Percentiles rank a stretch among this genome's conserved stretches.
phyloP scores from a whole-genome alignment of 2,797 vertebrate genomes.

The Crocodylus rhombifer region DNA sequence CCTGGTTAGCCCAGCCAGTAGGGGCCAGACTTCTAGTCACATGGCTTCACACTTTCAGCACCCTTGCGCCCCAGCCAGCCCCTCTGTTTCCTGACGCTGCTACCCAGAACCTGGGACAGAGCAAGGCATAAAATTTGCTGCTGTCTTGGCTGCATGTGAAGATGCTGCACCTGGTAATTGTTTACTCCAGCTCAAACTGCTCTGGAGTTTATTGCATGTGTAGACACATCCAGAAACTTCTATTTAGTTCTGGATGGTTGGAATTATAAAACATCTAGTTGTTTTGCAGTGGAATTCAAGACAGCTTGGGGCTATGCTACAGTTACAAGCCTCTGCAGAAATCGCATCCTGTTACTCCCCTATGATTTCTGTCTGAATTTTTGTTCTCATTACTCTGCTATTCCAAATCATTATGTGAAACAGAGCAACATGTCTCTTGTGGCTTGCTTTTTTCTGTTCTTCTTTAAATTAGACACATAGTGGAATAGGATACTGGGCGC shows the following conservation, averaged over 20 bases:
- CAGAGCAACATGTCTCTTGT: not conserved
- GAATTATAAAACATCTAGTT: constrained; percentile 45
- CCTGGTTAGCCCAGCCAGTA: too few relatives aligned
- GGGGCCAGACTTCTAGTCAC: too few relatives aligned
- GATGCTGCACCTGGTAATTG: too few relatives aligned
- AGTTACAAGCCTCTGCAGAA: not conserved
- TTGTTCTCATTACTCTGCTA: not conserved
- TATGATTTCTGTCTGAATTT: not conserved
- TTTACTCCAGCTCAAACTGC: too few relatives aligned
- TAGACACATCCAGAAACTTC: not conserved
- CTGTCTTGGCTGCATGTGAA: too few relatives aligned
- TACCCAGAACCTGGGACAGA: too few relatives aligned
- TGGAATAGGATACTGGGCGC: not conserved
- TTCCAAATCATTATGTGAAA: not conserved
- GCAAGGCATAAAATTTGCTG: too few relatives aligned
- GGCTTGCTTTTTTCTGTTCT: constrained; percentile 3
- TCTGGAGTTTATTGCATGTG: too few relatives aligned
- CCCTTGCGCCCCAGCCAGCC: too few relatives aligned
- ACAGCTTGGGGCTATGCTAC: not conserved
- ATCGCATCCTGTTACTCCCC: not conserved
- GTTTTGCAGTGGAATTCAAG: constrained; percentile 30
- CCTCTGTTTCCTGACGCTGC: too few relatives aligned
- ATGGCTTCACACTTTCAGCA: too few relatives aligned
- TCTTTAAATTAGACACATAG: not conserved
- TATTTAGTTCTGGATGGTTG: constrained; percentile 43